phyloP scores from a whole-genome alignment of 2,888 invertebrate species.

The Taenaris catops region DNA sequence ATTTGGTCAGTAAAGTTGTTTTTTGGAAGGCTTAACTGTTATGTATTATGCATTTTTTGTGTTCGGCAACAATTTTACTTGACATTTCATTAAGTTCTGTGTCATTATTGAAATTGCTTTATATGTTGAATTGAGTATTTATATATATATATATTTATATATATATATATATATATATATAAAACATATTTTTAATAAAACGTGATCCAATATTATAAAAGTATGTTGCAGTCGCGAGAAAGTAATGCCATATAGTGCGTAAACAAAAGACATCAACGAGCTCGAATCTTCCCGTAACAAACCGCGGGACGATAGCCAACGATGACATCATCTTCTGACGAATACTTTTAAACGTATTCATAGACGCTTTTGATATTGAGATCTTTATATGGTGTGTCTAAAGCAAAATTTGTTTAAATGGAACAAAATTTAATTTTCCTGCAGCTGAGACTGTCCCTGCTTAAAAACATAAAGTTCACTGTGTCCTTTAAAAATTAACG shows the following conservation, averaged over 20 bases:
- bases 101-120: too few species aligned
- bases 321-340: slow-evolving; percentile 1
- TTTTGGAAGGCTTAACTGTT: slow-evolving; percentile 60
- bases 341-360: not conserved
- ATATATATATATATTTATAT: too few species aligned
- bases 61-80: slow-evolving; percentile 29
- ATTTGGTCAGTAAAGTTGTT: slow-evolving; percentile 59
- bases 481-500: slow-evolving; percentile 77
- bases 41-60: slow-evolving; percentile 35
- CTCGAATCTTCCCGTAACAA: slow-evolving; percentile 29
- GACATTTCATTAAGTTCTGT: too few species aligned
- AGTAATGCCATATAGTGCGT: slow-evolving; percentile 48
- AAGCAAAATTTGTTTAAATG: not conserved
- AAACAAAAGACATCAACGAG: slow-evolving; percentile 74
- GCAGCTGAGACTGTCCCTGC: slow-evolving; percentile 31
- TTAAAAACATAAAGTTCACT: slow-evolving; percentile 56
- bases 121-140: too few species aligned
- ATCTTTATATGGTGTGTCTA: not conserved
- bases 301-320: slow-evolving; percentile 1
- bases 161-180: too few species aligned
- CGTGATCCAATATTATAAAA: not conserved
- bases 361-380: too few species aligned
- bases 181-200: too few species aligned
- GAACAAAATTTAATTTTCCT: not conserved
- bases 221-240: slow-evolving; percentile 57